These are phyloP conservation scores for Tiphia femorata DNA, from an alignment of 2,888 invertebrate species.

Conservation along the genomic window DNA sequence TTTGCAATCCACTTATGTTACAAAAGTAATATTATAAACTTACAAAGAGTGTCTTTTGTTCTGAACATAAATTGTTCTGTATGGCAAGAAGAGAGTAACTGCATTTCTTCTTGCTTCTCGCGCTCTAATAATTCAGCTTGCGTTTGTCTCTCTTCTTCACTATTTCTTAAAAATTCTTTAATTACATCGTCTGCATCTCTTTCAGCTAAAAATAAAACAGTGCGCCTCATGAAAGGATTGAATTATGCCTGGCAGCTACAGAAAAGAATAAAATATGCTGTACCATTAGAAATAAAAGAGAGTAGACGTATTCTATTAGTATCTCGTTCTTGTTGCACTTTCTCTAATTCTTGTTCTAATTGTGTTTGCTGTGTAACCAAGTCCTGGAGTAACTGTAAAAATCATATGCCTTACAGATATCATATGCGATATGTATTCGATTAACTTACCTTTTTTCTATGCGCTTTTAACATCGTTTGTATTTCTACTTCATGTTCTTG, in stretches of 20 bases:
- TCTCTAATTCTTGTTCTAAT: conserved; percentile 77
- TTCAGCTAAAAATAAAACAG: conserved; percentile 70
- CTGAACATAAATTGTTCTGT: conserved; percentile 71
- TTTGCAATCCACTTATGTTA: neutral
- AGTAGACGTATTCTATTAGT: conserved; percentile 58
- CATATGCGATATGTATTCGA: neutral
- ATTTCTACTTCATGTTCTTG: conserved; percentile 77
- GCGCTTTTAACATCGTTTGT: conserved; percentile 75
- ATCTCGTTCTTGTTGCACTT: conserved; percentile 78
- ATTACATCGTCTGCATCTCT: conserved; percentile 78
- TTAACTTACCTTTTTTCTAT: conserved; percentile 73
- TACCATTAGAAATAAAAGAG: conserved; percentile 60
- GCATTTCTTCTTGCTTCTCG: conserved; percentile 78
- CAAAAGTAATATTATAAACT: conserved; percentile 29
- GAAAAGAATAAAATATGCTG: conserved; percentile 2
- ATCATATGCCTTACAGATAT: neutral
- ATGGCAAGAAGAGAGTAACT: conserved; percentile 73
- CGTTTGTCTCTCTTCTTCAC: conserved; percentile 74
- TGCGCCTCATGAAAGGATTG: no score
- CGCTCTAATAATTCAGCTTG: conserved; percentile 74
- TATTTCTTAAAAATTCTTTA: conserved; percentile 75
- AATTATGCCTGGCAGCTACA: no score
- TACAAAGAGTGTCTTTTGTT: conserved; percentile 76
- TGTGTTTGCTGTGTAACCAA: conserved; percentile 76
- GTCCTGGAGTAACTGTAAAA: conserved; percentile 69